Evolutionary conservation across 2,113 vertebrate species (phyloP).

Genomic region (Reinhardtius hippoglossoides): DNA sequence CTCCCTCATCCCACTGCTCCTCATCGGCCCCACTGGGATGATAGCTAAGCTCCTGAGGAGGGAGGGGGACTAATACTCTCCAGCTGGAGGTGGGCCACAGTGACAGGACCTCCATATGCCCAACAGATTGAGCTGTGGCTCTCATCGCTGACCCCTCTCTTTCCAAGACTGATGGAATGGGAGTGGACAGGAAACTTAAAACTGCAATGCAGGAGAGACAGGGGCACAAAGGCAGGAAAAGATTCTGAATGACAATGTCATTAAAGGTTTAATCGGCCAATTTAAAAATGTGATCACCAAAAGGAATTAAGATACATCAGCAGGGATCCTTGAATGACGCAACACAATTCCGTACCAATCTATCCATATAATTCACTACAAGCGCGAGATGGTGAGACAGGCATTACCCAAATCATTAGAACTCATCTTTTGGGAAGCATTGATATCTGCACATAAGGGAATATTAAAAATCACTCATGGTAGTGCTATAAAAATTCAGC

Average conservation of each 20-base stretch:
- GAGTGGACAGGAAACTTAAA: conserved; percentile 34
- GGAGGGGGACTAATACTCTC: conserved; percentile 67
- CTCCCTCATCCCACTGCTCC: conserved; percentile 39
- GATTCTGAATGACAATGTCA: neutral
- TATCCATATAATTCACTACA: no score
- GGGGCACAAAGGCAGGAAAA: neutral
- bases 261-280: neutral
- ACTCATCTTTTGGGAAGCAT: no score
- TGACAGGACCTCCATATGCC: conserved; percentile 69
- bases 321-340: no score
- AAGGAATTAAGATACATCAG: no score
- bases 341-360: no score
- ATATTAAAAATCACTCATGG: no score
- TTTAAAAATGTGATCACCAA: neutral
- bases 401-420: no score
- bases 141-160: conserved; percentile 51
- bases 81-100: conserved; percentile 73
- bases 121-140: conserved; percentile 61
- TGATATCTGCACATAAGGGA: no score
- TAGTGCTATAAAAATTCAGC: no score
- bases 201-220: conserved; percentile 8
- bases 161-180: conserved; percentile 12
- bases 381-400: no score
- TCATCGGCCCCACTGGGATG: conserved; percentile 63
- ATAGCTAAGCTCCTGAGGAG: conserved; percentile 54